Base-by-base conservation (phyloP, 2,797 vertebrate genomes). In the Etheostoma perlongum region DNA sequence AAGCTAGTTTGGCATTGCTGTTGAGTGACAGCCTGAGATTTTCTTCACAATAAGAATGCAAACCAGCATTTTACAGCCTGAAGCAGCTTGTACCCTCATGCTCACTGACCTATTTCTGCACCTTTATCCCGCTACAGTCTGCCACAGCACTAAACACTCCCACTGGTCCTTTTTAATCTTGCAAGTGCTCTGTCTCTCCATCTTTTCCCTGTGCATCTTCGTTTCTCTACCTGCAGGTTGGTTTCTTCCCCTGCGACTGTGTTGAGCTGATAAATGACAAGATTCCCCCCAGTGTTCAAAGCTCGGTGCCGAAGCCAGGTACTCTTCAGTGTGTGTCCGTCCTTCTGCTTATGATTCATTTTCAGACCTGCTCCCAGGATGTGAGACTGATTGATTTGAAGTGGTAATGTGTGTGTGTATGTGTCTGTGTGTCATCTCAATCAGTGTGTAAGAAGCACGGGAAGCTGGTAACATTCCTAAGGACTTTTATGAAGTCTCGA, bases 261-360 rank as follows among this genome's bases (percentile, higher is more conserved):
- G 98, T 99, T 33, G 98, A 99, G 85, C 93, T 99, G 80, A 99
- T 99, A 81, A 99, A 98, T 51, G 98, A 99, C 91, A 99, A 99
- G 95, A 94, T 98, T 70, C 97, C 98, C 58, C 96, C 97, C 78
- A 97, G 97, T 0, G 95, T 99, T 91, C 97, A 97, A 83, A 97
- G 95, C 83, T 96, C 97, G 0, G 95, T 99, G 93, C 96, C 97
- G 52, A 99, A 99, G 85, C 98, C 98, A 96, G 98, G 98, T 99
- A 94, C 63, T 82, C 54, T n/a, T 67, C 30, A 18, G 6, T 5
- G 47, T 65, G 25, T 4, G 42, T 79, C 46, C 47, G 36, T 81
- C 23, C 21, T 18, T 19, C 47, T 40, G 61, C 61, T 25, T 55
- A 66, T 78, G 60, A 71, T 77, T 83, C 57, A 82, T 82, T 70